Percentiles rank a stretch among this genome's conserved stretches.
phyloP scores from a whole-genome alignment of 2,113 vertebrate species.

The Gnathonemus longibarbis region DNA sequence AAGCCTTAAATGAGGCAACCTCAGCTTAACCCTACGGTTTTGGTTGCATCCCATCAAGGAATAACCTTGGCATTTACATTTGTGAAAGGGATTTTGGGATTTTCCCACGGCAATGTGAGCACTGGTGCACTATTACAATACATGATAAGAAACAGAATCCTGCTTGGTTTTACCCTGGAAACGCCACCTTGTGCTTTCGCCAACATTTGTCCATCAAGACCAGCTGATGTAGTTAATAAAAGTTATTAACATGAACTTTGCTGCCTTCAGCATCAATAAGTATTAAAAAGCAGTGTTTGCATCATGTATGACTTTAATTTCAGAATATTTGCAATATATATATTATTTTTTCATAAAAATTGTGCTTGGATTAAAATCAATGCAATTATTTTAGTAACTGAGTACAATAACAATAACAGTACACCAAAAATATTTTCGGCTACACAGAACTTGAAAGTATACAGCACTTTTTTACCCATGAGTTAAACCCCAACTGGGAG shows the following conservation, averaged over 20 bases:
- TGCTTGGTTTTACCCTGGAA: neutral
- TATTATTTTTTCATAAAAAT: neutral
- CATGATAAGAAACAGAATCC: neutral
- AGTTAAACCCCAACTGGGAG: neutral
- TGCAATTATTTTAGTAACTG: neutral
- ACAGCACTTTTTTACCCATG: neutral
- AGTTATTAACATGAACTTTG: neutral
- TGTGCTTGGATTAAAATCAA: neutral
- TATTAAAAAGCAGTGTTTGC: neutral
- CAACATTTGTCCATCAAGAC: neutral
- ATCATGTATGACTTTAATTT: neutral
- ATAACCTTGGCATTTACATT: neutral
- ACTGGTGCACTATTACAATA: neutral
- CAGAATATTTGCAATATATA: neutral
- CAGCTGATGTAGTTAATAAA: neutral
- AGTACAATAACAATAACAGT: neutral
- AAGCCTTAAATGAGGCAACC: neutral
- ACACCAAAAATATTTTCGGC: neutral
- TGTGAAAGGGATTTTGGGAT: constrained; percentile 6
- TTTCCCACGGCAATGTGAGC: constrained; percentile 4
- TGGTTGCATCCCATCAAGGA: neutral
- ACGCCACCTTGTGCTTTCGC: neutral
- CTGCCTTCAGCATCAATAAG: neutral
- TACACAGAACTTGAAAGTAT: neutral
- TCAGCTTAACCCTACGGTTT: neutral